Conservation (phyloP, 1,140 invertebrate genomes). For the Drosophila nannoptera region DNA sequence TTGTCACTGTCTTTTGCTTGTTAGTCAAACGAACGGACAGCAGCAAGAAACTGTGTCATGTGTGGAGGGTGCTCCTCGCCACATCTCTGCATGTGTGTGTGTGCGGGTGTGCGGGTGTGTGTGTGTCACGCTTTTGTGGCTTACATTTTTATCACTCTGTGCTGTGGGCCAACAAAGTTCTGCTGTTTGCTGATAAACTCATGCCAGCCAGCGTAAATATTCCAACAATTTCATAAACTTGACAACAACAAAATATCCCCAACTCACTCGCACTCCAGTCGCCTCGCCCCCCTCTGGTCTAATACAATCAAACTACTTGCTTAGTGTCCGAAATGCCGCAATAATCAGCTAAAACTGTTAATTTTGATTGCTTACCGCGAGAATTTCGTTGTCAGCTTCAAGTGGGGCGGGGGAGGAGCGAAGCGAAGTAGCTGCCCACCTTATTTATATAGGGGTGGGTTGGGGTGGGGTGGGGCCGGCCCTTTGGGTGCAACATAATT, state of each 20-base stretch:
- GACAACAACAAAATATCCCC: conserved; percentile 31
- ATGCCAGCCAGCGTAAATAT: conserved; percentile 51
- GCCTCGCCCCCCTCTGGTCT: conserved; percentile 1
- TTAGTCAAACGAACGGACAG: conserved; percentile 63
- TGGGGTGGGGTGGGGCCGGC: not conserved
- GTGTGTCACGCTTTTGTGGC: conserved; percentile 64
- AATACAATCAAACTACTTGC: conserved; percentile 20
- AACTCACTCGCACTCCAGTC: conserved; percentile 14
- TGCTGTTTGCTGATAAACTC: conserved; percentile 61
- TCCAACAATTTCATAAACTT: conserved; percentile 74
- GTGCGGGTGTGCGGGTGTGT: conserved; percentile 13
- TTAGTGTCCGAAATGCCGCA: conserved; percentile 17
- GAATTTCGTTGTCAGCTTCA: conserved; percentile 16
- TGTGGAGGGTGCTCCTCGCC: not conserved
- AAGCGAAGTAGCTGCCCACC: no score
- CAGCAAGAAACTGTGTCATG: conserved; percentile 27
- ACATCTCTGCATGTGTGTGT: conserved; percentile 2
- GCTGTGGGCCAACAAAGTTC: conserved; percentile 44
- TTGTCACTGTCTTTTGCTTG: conserved; percentile 76
- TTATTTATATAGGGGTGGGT: conserved; percentile 17
- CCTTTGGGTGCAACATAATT: conserved; percentile 45
- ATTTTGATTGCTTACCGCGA: conserved; percentile 15
- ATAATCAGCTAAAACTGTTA: conserved; percentile 10
- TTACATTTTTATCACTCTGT: conserved; percentile 71
- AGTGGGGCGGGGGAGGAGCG: no score